These are phyloP conservation scores for Aurelia aurita DNA, from an alignment of 30 jellyfish, hydroid and myxozoan genomes.

Conservation along the genomic window DNA sequence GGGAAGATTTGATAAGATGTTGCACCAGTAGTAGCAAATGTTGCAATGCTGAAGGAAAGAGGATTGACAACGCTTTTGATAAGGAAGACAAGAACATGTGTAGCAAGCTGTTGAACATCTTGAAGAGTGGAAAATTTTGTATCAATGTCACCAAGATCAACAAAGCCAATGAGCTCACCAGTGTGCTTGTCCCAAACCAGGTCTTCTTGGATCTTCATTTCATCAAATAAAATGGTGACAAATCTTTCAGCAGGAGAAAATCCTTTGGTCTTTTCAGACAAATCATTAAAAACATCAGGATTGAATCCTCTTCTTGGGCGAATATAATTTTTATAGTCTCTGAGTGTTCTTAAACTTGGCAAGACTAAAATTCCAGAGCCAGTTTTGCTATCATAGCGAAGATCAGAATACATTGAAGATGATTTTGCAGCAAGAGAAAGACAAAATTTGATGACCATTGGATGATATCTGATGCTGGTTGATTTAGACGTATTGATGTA, in stretches of 20 bases:
- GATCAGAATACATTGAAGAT: slow-evolving; percentile 38
- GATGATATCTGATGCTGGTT: slow-evolving; percentile 44
- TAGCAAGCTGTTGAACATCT: slow-evolving; percentile 57
- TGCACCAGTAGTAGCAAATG: slow-evolving; percentile 43
- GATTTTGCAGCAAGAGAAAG: slow-evolving; percentile 63
- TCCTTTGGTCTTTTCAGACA: slow-evolving; percentile 22
- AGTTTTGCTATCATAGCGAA: slow-evolving; percentile 58
- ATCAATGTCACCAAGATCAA: slow-evolving; percentile 71
- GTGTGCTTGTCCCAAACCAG: no score
- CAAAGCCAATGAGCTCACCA: slow-evolving; percentile 74
- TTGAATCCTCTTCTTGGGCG: slow-evolving; percentile 68
- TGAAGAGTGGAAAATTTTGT: slow-evolving; percentile 44
- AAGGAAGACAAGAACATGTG: slow-evolving; percentile 76
- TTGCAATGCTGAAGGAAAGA: slow-evolving; percentile 29
- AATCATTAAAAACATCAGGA: slow-evolving; percentile 47
- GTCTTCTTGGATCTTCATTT: no score
- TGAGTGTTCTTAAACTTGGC: slow-evolving; percentile 66
- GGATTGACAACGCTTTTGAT: slow-evolving; percentile 62
- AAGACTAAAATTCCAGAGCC: slow-evolving; percentile 65
- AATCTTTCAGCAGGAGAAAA: slow-evolving; percentile 47
- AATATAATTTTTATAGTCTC: slow-evolving; percentile 58
- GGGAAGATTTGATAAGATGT: slow-evolving; percentile 71
- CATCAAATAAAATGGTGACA: slow-evolving; percentile 49
- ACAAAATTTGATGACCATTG: slow-evolving; percentile 54
- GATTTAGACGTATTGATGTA: slow-evolving; percentile 29